Evolutionary conservation across 2,888 invertebrate species (phyloP), one percentile per base, ranked within the genome.

Genomic region (Drosophila gaucha): DNA sequence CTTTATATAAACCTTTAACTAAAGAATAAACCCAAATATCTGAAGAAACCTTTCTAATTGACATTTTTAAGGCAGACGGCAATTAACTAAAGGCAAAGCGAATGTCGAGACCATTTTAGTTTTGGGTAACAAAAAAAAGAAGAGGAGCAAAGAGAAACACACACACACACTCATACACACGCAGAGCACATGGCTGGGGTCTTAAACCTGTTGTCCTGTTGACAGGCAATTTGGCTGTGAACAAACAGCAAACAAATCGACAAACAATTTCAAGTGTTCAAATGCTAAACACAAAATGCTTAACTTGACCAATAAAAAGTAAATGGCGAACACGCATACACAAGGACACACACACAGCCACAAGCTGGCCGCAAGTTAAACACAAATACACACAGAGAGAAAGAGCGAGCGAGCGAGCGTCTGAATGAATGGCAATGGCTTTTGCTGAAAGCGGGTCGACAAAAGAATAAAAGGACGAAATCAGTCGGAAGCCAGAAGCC

Each of bases 261-360:
- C 72, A 72, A 75, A 73, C 78, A 78, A 78, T 78, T 78, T 78
- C 72, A 67, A 78, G 78, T 77, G 77, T 75, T 59, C 73, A 77
- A 69, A 74, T 72, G 62, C 65, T 78, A 76, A 71, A 60, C 68
- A 72, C 65, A 64, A 68, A 76, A 71, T 66, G 71, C 71, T 78
- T 76, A 74, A 74, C 70, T 69, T 76, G 65, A 63, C 77, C 71
- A 80, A 74, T 69, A 80, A 80, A 80, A 80, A 80, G 67, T 74
- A 76, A 78, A 78, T 67, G 76, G 55, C 59, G 51, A 46, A 64
- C 65, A 78, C 63, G 39, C 67, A 69, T 41, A 56, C 49, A 47
- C 41, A 64, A 38, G 36, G 46, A 16, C 46, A 56, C 39, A 43
- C 35, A 52, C 47, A 50, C 35, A 26, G 44, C 77, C 77, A 57